Percentiles rank a stretch among this genome's conserved stretches.
phyloP scores from a whole-genome alignment of 1,140 invertebrate genomes.

The Cepaea nemoralis region DNA sequence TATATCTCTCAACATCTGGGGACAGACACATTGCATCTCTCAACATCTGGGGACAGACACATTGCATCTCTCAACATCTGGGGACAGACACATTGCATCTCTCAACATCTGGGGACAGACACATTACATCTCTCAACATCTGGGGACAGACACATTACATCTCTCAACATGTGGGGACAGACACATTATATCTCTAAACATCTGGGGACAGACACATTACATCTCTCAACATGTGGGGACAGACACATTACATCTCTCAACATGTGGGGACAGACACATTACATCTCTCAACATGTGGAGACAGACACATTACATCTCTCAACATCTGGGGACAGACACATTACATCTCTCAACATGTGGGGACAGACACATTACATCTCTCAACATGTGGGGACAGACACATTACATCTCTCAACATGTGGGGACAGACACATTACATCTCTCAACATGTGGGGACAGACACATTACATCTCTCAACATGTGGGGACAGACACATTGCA shows the following conservation, averaged over 20 bases:
- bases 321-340: too few species aligned
- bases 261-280: not conserved
- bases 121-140: too few species aligned
- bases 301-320: too few species aligned
- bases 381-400: constrained; percentile 73
- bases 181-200: too few species aligned
- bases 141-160: too few species aligned
- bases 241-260: not conserved
- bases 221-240: not conserved
- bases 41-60: not conserved
- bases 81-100: too few species aligned
- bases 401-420: not conserved
- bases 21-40: not conserved
- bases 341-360: too few species aligned
- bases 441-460: too few species aligned
- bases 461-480: constrained; percentile 85
- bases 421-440: not conserved
- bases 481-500: constrained; percentile 45
- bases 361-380: constrained; percentile 80
- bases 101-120: too few species aligned
- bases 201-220: too few species aligned
- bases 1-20: not conserved
- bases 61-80: not conserved
- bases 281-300: not conserved
- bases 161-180: too few species aligned